phyloP scores from a whole-genome alignment of 2,888 invertebrate species.

The Mellilla xanthometata region DNA sequence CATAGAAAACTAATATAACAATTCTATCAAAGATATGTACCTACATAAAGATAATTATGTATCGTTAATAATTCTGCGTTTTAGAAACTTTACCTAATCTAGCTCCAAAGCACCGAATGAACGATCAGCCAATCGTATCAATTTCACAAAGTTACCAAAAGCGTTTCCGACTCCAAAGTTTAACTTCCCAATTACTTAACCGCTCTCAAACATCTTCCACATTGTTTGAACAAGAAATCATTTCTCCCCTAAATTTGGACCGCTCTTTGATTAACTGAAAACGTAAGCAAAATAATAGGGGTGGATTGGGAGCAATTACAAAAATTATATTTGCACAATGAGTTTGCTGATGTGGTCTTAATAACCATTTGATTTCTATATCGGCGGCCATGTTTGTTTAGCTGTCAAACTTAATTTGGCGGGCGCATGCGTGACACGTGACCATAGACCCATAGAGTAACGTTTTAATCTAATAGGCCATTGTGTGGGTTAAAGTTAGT shows the following conservation, averaged over 20 bases:
- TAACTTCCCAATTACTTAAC: slow-evolving; percentile 28
- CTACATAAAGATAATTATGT: too few relatives aligned
- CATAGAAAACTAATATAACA: too few relatives aligned
- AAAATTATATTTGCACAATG: slow-evolving; percentile 74
- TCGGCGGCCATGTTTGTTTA: slow-evolving; percentile 74
- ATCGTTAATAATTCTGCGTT: too few relatives aligned
- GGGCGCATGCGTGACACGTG: slow-evolving; percentile 66
- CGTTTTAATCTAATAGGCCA: slow-evolving; percentile 66
- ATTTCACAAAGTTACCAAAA: slow-evolving; percentile 4
- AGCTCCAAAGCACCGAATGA: too few relatives aligned
- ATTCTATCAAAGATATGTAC: too few relatives aligned
- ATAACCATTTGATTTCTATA: slow-evolving; percentile 74
- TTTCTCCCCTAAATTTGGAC: slow-evolving; percentile 49
- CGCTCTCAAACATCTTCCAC: slow-evolving; percentile 18
- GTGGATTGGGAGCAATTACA: slow-evolving; percentile 63
- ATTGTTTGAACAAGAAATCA: slow-evolving; percentile 49
- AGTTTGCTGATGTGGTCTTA: slow-evolving; percentile 70
- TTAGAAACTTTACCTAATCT: too few relatives aligned
- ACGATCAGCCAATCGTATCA: slow-evolving; percentile 3
- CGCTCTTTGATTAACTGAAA: slow-evolving; percentile 38
- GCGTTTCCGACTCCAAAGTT: slow-evolving; percentile 9
- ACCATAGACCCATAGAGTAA: slow-evolving; percentile 48
- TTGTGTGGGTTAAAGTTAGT: slow-evolving; percentile 31
- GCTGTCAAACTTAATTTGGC: slow-evolving; percentile 62
- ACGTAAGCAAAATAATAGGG: slow-evolving; percentile 53